A percentile compares a stretch with the other conserved stretches of the same genome.
Evolutionary conservation across 2,113 vertebrate genomes (phyloP).

Genomic region (Misgurnus anguillicaudatus): DNA sequence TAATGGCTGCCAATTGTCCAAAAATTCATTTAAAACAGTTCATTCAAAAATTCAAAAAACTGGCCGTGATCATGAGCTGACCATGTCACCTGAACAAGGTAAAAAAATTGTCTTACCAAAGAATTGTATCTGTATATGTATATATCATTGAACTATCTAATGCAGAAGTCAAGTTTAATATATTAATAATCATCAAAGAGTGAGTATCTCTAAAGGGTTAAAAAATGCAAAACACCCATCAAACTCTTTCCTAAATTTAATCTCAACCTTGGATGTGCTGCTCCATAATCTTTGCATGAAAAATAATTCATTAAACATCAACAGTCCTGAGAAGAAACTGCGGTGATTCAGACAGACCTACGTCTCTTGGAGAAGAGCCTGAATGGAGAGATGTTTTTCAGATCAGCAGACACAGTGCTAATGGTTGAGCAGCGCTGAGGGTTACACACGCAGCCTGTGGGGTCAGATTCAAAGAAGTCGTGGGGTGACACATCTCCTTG

Average conservation of each 20-base stretch:
- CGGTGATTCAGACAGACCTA: conserved; percentile 82
- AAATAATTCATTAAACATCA: not conserved
- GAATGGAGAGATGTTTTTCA: conserved; percentile 84
- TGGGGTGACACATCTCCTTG: conserved; percentile 76
- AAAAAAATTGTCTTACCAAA: no score
- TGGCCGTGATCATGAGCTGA: not conserved
- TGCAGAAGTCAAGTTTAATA: not conserved
- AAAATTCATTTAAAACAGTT: not conserved
- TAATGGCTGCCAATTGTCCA: not conserved
- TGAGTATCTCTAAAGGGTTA: not conserved
- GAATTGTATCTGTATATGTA: conserved; percentile 7
- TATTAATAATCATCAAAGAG: not conserved
- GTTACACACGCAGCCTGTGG: conserved; percentile 84
- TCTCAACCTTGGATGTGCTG: not conserved
- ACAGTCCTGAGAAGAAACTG: not conserved
- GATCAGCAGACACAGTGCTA: conserved; percentile 86
- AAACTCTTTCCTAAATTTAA: not conserved
- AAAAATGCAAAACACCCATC: not conserved
- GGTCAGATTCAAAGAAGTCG: conserved; percentile 74
- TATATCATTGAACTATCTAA: no score
- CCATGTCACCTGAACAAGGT: not conserved
- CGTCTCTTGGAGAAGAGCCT: conserved; percentile 84
- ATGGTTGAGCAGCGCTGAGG: conserved; percentile 82
- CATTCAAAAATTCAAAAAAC: not conserved
- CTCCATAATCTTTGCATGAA: conserved; percentile 18